Evolutionary conservation across 2,888 invertebrate species (phyloP), one percentile per base, ranked within the genome.

Genomic region (Phortica magna): DNA sequence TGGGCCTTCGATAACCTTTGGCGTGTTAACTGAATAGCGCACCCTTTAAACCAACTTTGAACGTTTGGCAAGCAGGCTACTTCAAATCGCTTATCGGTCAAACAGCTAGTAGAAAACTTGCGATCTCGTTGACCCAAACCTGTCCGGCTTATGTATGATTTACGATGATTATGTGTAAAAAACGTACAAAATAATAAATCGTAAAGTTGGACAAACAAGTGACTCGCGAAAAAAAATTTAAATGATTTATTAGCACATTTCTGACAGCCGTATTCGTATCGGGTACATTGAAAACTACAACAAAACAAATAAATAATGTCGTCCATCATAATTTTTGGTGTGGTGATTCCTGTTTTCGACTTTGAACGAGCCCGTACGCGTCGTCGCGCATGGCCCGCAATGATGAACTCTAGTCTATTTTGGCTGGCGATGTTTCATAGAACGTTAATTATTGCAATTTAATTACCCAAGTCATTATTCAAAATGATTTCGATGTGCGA

Each of bases 401-500:
- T 22, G 61, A 9, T 70, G 68, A 70, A 71, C 70, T 71, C 14
- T 55, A 71, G 53, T 71, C 22, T 70, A 10, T 55, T 48, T 55
- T 19, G 17, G n/a, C 19, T 17, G 7, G 10, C 22, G 61, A 14
- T 61, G 22, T 17, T 61, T 61, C 19, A 22, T 61, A 61, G 10
- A 48, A 48, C 48, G 14, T 68, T 68, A 68, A 31, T 71, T 31
- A 22, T 53, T 19, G 43, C 31, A 53, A n/a, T 75, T 7, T 55
- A 67, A 67, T 67, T 78, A 65, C 73, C 76, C 55, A 70, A 76
- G 72, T 76, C 55, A 43, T 67, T 67, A 77, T 67, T 41, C 55
- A 76, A 57, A 70, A 70, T 76, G 48, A 19, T 9, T 64, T 53
- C 73, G 77, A 75, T 75, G 73, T 74, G 77, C 76, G 65, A 53